Base-by-base conservation (phyloP, 2,797 vertebrate genomes). In the Mallotus villosus region DNA sequence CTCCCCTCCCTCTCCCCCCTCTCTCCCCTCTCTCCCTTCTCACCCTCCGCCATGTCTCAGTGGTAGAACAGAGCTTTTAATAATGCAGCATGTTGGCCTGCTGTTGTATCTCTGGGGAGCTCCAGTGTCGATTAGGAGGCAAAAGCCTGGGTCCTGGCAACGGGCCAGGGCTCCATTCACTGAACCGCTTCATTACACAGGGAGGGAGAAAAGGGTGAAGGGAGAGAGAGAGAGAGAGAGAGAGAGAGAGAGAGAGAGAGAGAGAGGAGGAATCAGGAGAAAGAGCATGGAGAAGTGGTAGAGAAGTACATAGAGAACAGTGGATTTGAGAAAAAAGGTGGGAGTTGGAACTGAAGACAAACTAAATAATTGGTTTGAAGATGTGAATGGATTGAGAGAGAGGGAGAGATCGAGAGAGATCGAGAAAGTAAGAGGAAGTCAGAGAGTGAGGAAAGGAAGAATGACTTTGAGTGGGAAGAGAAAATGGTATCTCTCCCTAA, bases 81-180 rank as follows among this genome's bases (percentile, higher is more conserved):
- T 91, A 91, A 88, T 89, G 86, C 83, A 89, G 34, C 63, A 79
- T 82, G 82, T 84, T 85, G 78, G 88, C 78, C 81, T 77, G 74
- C 81, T 63, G 74, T 83, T 80, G 75, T 79, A 75, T 74, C 88
- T 89, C 83, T 41, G 5, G 82, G 82, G 87, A 87, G 81, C 86
- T 86, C 88, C 89, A 85, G 86, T 58, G 29, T 68, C 27, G n/a
- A 68, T 58, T 57, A 68, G 67, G 29, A 68, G 22, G 9, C 46
- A n/a, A 55, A 41, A 41, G 41, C 14, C 41, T 46, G 12, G 12
- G 22, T 29, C 7, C 53, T 59, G 67, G 67, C 59, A 32, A 53
- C n/a, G 6, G 27, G 67, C 67, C 67, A 68, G 37, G 53, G 53
- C 53, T 59, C 67, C 34, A 41, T 68, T 68, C 67, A 58, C 68